Evolutionary conservation across 1,140 invertebrate species (phyloP).

Genomic region (Archivesica marissinica): DNA sequence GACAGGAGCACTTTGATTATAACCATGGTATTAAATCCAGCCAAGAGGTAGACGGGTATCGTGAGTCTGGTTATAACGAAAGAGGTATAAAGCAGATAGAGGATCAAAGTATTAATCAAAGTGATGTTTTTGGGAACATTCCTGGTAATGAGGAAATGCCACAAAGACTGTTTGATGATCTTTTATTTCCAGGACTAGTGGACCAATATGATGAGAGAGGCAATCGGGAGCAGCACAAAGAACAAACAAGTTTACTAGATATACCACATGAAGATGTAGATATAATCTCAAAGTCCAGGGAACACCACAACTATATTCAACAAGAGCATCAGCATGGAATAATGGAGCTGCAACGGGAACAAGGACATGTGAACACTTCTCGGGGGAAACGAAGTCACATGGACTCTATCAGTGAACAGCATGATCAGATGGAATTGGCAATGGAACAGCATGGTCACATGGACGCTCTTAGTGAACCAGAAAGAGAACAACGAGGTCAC

Average conservation of each 20-base stretch:
- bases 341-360: no score
- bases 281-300: not conserved
- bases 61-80: no score
- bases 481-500: not conserved
- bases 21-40: not conserved
- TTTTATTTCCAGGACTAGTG: not conserved
- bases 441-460: not conserved
- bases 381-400: not conserved
- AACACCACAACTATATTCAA: no score
- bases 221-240: not conserved
- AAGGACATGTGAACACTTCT: no score
- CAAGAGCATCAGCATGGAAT: no score
- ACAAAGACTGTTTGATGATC: not conserved
- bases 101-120: not conserved
- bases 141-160: not conserved
- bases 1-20: not conserved
- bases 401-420: not conserved
- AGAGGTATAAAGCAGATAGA: no score
- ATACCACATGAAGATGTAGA: not conserved
- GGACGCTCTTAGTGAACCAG: not conserved
- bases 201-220: not conserved
- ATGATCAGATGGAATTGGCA: not conserved
- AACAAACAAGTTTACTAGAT: not conserved
- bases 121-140: not conserved
- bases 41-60: no score